A percentile compares a stretch with the other conserved stretches of the same genome.
Conservation (phyloP, 2,888 invertebrate species). For the Serripes groenlandicus region DNA sequence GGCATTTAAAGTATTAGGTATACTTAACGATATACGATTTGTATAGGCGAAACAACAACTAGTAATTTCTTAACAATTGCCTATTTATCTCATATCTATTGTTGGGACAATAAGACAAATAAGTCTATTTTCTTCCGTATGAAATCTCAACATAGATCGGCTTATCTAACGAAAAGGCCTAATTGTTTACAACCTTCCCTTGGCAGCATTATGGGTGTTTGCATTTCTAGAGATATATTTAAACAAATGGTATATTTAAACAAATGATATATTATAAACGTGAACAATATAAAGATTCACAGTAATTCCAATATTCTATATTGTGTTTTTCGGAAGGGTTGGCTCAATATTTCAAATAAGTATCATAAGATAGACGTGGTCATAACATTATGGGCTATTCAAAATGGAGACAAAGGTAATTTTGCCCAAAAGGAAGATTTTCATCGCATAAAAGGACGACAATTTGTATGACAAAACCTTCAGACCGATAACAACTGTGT, state of each 20-base stretch:
- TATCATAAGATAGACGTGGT: too few relatives aligned
- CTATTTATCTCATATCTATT: background rate
- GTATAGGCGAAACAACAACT: background rate
- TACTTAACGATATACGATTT: background rate
- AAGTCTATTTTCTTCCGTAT: conserved; percentile 10
- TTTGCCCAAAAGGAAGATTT: conserved; percentile 3
- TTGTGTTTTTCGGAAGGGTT: too few relatives aligned
- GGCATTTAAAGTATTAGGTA: background rate
- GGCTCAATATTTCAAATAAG: too few relatives aligned
- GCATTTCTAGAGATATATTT: background rate
- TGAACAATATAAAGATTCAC: too few relatives aligned
- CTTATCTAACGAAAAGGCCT: conserved; percentile 15
- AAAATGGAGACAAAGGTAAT: background rate
- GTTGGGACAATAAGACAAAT: background rate
- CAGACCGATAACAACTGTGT: conserved; percentile 11
- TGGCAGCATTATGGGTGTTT: too few relatives aligned
- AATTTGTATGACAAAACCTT: conserved; percentile 17
- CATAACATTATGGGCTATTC: too few relatives aligned
- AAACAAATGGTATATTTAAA: too few relatives aligned
- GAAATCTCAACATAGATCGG: conserved; percentile 10
- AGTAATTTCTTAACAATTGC: background rate
- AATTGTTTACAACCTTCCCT: conserved; percentile 15
- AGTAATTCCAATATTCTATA: too few relatives aligned
- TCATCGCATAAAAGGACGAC: background rate
- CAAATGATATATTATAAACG: too few relatives aligned